Conservation (phyloP, 2,888 invertebrate genomes). For the Phlogophora meticulosa region DNA sequence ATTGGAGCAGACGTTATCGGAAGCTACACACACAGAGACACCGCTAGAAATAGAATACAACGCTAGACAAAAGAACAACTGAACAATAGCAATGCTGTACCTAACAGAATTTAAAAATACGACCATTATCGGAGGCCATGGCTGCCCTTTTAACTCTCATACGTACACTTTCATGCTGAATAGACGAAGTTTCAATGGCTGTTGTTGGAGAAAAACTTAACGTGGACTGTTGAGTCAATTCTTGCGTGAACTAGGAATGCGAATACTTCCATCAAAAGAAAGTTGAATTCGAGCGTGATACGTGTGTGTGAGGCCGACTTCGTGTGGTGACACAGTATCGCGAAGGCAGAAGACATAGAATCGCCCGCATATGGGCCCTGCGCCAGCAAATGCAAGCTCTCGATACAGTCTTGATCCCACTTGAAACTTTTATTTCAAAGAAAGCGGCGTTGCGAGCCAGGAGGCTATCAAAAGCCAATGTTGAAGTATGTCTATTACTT, state of each 20-base stretch:
- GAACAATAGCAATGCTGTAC: conserved; percentile 36
- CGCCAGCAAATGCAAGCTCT: conserved; percentile 59
- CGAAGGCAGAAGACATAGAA: conserved; percentile 67
- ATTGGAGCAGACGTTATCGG: conserved; percentile 8
- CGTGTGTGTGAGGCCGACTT: conserved; percentile 52
- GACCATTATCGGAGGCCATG: conserved; percentile 33
- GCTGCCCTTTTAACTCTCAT: conserved; percentile 53
- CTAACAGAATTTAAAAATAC: conserved; percentile 39
- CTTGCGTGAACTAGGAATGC: conserved; percentile 78
- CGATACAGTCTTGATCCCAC: conserved; percentile 75
- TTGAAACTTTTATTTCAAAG: conserved; percentile 81
- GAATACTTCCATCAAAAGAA: conserved; percentile 77
- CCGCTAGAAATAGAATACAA: conserved; percentile 24
- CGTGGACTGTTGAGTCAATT: conserved; percentile 72
- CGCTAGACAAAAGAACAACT: conserved; percentile 26
- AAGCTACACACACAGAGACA: conserved; percentile 11
- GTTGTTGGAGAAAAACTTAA: conserved; percentile 80
- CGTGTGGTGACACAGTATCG: conserved; percentile 62
- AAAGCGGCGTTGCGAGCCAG: conserved; percentile 65
- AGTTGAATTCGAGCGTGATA: conserved; percentile 70
- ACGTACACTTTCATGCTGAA: conserved; percentile 67
- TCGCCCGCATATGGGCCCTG: conserved; percentile 50
- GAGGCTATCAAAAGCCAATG: conserved; percentile 68
- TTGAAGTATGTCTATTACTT: conserved; percentile 68
- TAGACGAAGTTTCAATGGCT: conserved; percentile 78